Percentiles rank a stretch among this genome's conserved stretches.
phyloP scores from a whole-genome alignment of 2,113 vertebrate species.

The Cisticola juncidis region DNA sequence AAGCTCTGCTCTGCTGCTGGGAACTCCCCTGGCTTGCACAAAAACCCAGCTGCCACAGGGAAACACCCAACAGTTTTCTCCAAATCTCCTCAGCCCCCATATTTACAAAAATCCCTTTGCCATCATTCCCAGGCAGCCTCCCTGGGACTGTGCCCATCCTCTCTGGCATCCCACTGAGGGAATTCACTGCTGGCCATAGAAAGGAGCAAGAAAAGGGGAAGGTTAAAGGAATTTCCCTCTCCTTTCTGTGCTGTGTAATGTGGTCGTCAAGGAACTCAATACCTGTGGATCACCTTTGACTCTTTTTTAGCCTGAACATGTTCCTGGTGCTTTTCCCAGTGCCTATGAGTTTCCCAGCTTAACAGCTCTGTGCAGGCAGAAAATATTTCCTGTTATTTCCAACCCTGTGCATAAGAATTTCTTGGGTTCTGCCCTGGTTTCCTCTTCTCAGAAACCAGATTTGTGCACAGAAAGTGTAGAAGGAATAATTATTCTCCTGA shows the following conservation, averaged over 20 bases:
- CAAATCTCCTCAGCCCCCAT: background rate
- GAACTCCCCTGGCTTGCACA: background rate
- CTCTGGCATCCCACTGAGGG: background rate
- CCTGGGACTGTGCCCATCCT: background rate
- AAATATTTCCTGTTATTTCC: background rate
- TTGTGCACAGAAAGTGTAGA: background rate
- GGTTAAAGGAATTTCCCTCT: background rate
- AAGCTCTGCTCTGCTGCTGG: background rate
- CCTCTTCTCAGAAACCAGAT: background rate
- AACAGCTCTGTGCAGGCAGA: background rate
- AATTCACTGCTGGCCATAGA: background rate
- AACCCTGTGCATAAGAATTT: background rate
- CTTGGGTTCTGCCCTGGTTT: background rate
- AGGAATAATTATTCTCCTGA: background rate
- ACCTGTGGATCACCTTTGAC: background rate
- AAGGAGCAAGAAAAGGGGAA: background rate
- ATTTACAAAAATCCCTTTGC: background rate
- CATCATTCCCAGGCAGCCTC: background rate
- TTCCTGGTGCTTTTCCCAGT: background rate
- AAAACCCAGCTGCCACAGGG: background rate
- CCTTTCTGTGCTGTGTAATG: background rate
- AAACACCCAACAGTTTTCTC: background rate
- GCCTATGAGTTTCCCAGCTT: background rate
- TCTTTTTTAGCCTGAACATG: background rate
- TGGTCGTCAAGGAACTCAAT: background rate